Evolutionary conservation across 2,797 vertebrate genomes (phyloP).

Genomic region (Channa striata): DNA sequence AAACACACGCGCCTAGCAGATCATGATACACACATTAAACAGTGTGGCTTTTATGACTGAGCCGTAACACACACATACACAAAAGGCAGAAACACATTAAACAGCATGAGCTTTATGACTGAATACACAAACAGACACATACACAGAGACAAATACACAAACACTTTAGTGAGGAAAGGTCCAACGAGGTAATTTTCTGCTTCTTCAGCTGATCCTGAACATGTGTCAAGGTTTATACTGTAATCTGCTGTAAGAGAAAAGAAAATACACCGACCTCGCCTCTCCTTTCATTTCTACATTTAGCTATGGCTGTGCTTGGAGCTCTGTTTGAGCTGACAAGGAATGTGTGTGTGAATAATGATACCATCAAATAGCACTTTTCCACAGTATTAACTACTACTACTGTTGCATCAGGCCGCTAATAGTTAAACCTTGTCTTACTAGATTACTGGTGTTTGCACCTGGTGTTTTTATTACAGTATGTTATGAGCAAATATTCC

Average conservation of each 20-base stretch:
- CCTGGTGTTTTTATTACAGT: too few species aligned
- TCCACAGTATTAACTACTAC: conserved; percentile 18
- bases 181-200: conserved; percentile 74
- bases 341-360: conserved; percentile 14
- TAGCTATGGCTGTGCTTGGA: conserved; percentile 70
- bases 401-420: conserved; percentile 5
- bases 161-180: conserved; percentile 63
- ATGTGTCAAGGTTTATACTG: conserved; percentile 80
- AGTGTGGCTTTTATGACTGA: conserved; percentile 19
- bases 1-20: conserved; percentile 42
- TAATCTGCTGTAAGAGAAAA: conserved; percentile 80
- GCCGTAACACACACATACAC: conserved; percentile 37
- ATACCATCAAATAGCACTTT: conserved; percentile 9
- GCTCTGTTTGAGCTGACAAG: conserved; percentile 49
- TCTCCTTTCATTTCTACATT: conserved; percentile 65
- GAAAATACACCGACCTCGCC: conserved; percentile 69
- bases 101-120: conserved; percentile 51
- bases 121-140: conserved; percentile 60
- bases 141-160: conserved; percentile 63
- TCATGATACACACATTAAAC: conserved; percentile 32
- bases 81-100: conserved; percentile 55
- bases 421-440: conserved; percentile 16
- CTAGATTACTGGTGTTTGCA: conserved; percentile 18
- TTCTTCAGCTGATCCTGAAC: conserved; percentile 82
- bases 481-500: too few species aligned